phyloP scores from a whole-genome alignment of 2,888 invertebrate species.

The Branchellion lobata region DNA sequence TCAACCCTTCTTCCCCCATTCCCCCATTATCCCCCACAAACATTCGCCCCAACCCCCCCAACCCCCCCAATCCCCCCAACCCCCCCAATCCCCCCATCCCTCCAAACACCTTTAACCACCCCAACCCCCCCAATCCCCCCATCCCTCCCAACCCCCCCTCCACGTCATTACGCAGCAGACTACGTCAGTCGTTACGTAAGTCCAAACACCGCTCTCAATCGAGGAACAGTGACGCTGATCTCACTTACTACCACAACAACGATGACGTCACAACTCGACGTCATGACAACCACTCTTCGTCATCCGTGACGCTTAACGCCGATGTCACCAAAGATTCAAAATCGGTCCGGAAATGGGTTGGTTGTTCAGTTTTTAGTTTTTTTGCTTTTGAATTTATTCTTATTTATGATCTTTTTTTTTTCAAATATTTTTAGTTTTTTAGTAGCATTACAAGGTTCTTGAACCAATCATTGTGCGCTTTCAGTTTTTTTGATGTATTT shows the following conservation, averaged over 20 bases:
- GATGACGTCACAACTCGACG: neutral
- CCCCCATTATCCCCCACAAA: too few relatives aligned
- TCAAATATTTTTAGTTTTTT: neutral
- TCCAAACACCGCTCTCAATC: neutral
- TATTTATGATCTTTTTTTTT: neutral
- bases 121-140: too few relatives aligned
- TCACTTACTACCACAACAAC: neutral
- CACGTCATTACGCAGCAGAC: neutral
- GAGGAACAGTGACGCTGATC: neutral
- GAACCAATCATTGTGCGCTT: too few relatives aligned
- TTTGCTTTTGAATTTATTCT: neutral
- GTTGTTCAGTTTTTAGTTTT: neutral
- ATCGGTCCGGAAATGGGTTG: neutral
- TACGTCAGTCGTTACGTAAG: neutral
- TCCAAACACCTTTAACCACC: neutral
- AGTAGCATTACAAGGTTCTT: too few relatives aligned
- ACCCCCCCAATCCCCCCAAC: neutral
- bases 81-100: neutral
- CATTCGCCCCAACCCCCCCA: too few relatives aligned
- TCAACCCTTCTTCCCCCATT: too few relatives aligned
- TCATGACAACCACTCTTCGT: constrained; percentile 15
- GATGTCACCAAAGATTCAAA: constrained; percentile 2
- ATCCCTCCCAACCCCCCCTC: too few relatives aligned
- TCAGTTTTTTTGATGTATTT: too few relatives aligned
- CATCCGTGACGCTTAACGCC: neutral